These are phyloP conservation scores for Cisticola juncidis DNA, from an alignment of 2,113 vertebrate genomes.

Conservation along the genomic window DNA sequence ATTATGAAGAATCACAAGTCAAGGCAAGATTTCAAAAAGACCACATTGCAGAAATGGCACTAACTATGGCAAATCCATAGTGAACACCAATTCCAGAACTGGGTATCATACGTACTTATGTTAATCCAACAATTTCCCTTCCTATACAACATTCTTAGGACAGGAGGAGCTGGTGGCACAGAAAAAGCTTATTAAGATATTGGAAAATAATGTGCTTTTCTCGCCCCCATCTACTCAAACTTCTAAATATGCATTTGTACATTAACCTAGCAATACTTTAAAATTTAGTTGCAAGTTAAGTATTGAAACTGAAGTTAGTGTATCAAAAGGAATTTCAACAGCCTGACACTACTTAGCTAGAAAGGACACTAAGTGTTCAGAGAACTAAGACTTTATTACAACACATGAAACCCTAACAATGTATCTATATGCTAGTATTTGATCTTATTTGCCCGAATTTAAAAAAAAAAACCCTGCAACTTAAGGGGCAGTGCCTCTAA, in stretches of 20 bases:
- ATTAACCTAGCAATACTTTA: background rate
- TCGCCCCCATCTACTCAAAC: background rate
- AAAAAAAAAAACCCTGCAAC: background rate
- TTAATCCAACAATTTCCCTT: background rate
- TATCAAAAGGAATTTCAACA: background rate
- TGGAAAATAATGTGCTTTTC: background rate
- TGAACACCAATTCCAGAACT: background rate
- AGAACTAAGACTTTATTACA: background rate
- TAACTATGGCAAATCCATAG: background rate
- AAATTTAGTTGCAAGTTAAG: background rate
- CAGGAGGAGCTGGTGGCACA: background rate
- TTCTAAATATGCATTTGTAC: background rate
- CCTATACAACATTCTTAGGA: background rate
- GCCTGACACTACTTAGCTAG: background rate
- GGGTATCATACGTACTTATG: background rate
- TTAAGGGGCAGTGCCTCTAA: background rate
- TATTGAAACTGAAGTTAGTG: background rate
- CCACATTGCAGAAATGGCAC: background rate
- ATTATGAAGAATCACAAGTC: background rate
- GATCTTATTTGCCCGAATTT: background rate
- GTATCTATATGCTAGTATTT: background rate
- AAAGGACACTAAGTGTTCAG: background rate
- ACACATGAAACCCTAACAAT: background rate
- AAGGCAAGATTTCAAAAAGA: background rate
- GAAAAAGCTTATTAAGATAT: background rate